Base-by-base conservation (phyloP, 2,888 invertebrate genomes). In the Belgica antarctica region DNA sequence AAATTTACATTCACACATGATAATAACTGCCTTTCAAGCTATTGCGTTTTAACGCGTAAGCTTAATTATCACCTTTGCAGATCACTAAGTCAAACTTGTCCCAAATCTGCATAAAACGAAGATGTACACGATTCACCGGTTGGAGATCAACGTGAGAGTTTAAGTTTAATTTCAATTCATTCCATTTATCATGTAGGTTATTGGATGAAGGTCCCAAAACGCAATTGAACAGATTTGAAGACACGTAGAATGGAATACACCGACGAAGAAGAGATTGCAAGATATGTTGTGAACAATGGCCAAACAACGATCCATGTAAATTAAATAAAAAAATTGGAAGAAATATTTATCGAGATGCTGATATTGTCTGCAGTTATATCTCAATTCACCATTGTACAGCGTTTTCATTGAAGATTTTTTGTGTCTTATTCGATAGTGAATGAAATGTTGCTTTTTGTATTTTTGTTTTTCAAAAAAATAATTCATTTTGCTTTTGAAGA, bases 111-210 rank as follows among this genome's bases (percentile, higher is more conserved):
- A 8, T 34, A 12, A 7, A 34, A 8, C 12, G 34, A 34, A 34
- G 34, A 34, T 34, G 34, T 34, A 8, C 34, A 7, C 7, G 12
- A 7, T 34, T 34, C 34, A 8, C 12, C 34, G 34, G n/a, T n/a
- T 34, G 34, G 34, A 34, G 12, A 34, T 12, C n/a, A n/a, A 34
- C 12, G 34, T 46, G 46, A 52, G 52, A 52, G 2, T 52, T 8
- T 52, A 41, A n/a, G n/a, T 41, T 41, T 41, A 12, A 19, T 52
- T 47, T 46, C 19, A 27, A 34, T 57, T 34, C 57, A 57, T 22
- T 68, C 41, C 47, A 28, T 47, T 66, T 47, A 46, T 47, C 68
- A 68, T 57, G 57, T 68, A 57, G 68, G 68, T 68, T 68, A 68
- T 31, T 52, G 24, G 68, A 46, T 52, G 68, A 68, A 68, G 68